Base-by-base conservation (phyloP, 2,113 vertebrate genomes). In the Aspiorhynchus laticeps region DNA sequence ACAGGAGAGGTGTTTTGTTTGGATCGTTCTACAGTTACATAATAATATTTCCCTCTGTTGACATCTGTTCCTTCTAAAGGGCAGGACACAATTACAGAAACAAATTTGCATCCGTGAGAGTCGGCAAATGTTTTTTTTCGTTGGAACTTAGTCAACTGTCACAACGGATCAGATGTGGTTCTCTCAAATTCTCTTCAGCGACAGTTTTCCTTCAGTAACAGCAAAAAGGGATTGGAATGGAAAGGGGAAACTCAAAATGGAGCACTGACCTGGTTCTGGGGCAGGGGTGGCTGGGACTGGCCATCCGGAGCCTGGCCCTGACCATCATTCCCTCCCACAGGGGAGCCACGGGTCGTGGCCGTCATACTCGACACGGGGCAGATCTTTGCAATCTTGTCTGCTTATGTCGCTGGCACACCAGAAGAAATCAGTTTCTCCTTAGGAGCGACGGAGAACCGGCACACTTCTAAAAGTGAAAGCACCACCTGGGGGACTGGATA, bases 371-470 rank as follows among this genome's bases (percentile, higher is more conserved):
- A 98, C 96, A 99, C 97, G 91, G 98, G 98, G 97, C 98, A 99
- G 97, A 99, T 99, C 96, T 99, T 99, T 98, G 98, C 98, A 99
- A 99, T 99, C 97, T 99, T 99, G 98, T 98, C 98, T 97, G 97
- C 95, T 99, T 99, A 99, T 95, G 97, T 98, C 95, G 98, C 96
- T 95, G 96, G 97, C 92, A 96, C 95, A 91, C 97, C 95, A 93
- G 97, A 97, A 96, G 96, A 98, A 99, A 97, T 98, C 96, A 98
- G 96, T 97, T 96, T 97, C 97, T 96, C 93, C 97, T 98, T 96
- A 98, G 95, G 95, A 95, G 96, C 96, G 96, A 92, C 93, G 96
- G 96, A 96, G 95, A 98, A 97, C 95, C 96, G 94, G 95, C 95
- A 96, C 96, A 96, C 94, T 94, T 95, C 93, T 97, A 95, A 95